Conservation (phyloP, 1,140 invertebrate species). For the Panagrolaimus sp. region DNA sequence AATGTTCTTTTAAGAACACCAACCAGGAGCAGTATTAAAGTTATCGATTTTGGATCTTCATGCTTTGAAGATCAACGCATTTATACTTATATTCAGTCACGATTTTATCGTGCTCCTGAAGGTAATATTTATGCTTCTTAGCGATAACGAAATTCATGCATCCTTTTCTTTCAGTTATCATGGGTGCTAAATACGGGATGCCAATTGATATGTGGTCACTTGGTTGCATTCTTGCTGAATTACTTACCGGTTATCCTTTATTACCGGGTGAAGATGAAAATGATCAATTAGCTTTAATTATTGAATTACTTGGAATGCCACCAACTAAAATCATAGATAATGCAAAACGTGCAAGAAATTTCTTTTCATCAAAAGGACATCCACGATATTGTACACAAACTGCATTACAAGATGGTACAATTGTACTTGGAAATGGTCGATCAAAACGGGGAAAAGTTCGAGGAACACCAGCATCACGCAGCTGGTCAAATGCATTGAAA, state of each 20-base stretch:
- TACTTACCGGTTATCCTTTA: slow-evolving; percentile 85
- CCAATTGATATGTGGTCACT: slow-evolving; percentile 99
- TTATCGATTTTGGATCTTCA: slow-evolving; percentile 97
- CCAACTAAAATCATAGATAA: slow-evolving; percentile 79
- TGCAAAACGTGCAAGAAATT: slow-evolving; percentile 88
- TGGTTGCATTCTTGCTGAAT: slow-evolving; percentile 92
- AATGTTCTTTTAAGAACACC: slow-evolving; percentile 97
- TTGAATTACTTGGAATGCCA: slow-evolving; percentile 95
- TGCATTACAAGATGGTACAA: slow-evolving; percentile 78
- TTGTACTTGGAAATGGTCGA: slow-evolving; percentile 76
- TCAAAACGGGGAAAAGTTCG: slow-evolving; percentile 86
- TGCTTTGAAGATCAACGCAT: slow-evolving; percentile 96
- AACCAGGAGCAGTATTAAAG: slow-evolving; percentile 94
- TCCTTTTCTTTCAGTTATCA: slow-evolving; percentile 70
- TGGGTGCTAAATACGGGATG: slow-evolving; percentile 92
- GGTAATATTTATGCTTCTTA: slow-evolving; percentile 28
- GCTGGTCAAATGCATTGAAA: slow-evolving; percentile 80
- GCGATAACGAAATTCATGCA: slow-evolving; percentile 4
- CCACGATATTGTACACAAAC: slow-evolving; percentile 88
- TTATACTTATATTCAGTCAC: slow-evolving; percentile 97
- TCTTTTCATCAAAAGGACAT: slow-evolving; percentile 84
- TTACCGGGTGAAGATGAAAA: slow-evolving; percentile 96
- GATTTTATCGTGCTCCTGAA: slow-evolving; percentile 97
- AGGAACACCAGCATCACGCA: slow-evolving; percentile 85
- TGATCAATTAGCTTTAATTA: slow-evolving; percentile 95